phyloP scores from a whole-genome alignment of 2,113 vertebrate species.

The Oreochromis niloticus region DNA sequence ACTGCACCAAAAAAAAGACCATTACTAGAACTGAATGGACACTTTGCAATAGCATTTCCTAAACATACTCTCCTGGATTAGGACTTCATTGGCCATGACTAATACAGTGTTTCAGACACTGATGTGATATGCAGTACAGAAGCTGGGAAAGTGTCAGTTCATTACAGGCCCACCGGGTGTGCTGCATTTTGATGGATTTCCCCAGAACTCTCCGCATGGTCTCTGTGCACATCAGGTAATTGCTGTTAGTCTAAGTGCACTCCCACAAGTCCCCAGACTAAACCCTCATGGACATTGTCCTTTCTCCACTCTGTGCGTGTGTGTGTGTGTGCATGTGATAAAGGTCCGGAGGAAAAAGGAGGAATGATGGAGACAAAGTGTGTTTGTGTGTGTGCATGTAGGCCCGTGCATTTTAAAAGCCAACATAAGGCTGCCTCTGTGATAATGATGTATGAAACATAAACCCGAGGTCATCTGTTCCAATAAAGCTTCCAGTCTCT shows the following conservation, averaged over 20 bases:
- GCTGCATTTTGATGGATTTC: slow-evolving; percentile 60
- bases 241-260: slow-evolving; percentile 63
- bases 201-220: slow-evolving; percentile 24
- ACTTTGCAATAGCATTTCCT: neutral
- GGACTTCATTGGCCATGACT: slow-evolving; percentile 29
- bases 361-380: slow-evolving; percentile 22
- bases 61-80: neutral
- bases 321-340: neutral
- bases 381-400: neutral
- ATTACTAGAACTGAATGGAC: neutral
- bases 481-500: slow-evolving; percentile 42
- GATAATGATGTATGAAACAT: slow-evolving; percentile 61
- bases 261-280: slow-evolving; percentile 13
- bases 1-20: neutral
- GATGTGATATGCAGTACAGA: slow-evolving; percentile 19
- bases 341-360: neutral
- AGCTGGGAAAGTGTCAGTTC: slow-evolving; percentile 35
- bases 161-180: slow-evolving; percentile 47
- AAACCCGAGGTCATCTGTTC: slow-evolving; percentile 62
- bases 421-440: slow-evolving; percentile 31
- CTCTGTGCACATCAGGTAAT: slow-evolving; percentile 50
- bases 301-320: neutral
- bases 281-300: slow-evolving; percentile 23
- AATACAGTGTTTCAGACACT: slow-evolving; percentile 23
- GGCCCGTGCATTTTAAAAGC: slow-evolving; percentile 18